These are phyloP conservation scores for Ernsta delagoae DNA, from an alignment of 2,888 invertebrate genomes.

Conservation along the genomic window DNA sequence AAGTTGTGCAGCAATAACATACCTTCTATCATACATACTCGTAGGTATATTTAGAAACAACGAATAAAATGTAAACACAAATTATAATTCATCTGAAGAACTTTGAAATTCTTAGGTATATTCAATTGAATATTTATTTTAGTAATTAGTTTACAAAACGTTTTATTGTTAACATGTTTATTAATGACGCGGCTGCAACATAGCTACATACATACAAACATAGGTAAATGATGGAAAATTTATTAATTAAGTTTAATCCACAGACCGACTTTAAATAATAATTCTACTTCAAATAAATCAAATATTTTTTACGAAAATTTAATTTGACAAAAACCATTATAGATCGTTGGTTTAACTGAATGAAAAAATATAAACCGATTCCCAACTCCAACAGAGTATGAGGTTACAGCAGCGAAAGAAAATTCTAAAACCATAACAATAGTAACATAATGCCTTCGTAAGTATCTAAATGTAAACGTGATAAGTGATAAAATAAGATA, in stretches of 20 bases:
- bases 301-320: background rate
- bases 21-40: background rate
- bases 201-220: background rate
- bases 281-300: background rate
- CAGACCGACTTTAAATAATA: background rate
- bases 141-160: too few species aligned
- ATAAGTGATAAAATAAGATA: slow-evolving; percentile 68
- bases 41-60: slow-evolving; percentile 51
- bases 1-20: slow-evolving; percentile 23
- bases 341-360: background rate
- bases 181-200: slow-evolving; percentile 2
- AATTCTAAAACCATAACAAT: slow-evolving; percentile 43
- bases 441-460: slow-evolving; percentile 66
- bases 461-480: slow-evolving; percentile 56
- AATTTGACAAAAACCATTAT: background rate
- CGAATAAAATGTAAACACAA: slow-evolving; percentile 49
- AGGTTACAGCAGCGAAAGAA: slow-evolving; percentile 14
- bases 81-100: background rate
- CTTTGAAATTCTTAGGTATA: background rate
- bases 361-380: background rate
- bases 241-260: slow-evolving; percentile 1
- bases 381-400: background rate
- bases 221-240: background rate
- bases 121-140: background rate
- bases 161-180: background rate